Evolutionary conservation across 2,113 vertebrate species (phyloP), one percentile per base, ranked within the genome.

Genomic region (Neotoma lepida): DNA sequence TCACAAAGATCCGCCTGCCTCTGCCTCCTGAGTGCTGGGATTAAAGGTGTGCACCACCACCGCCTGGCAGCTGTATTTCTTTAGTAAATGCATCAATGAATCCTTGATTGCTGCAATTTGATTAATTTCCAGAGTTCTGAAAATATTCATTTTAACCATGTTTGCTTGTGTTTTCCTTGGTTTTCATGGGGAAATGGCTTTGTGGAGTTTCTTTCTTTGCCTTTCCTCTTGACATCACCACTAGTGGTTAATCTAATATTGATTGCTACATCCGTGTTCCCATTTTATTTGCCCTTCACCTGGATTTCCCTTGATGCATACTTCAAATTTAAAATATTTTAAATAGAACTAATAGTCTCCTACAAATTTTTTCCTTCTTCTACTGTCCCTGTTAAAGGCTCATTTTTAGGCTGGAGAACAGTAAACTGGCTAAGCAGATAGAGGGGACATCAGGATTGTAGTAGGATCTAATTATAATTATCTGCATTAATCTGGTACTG

Each of bases 401-500:
- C 56, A 78, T 41, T 95, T 94, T 78, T 93, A 95, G 56, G 54
- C 84, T 95, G 46, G 71, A 95, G 93, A 96, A 96, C 89, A 91
- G 89, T 94, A 91, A 96, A 33, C 46, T 93, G 68, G 33, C 41
- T 96, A 96, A 90, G 86, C 78, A 96, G 91, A 96, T 88, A 77
- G 54, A 90, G 20, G 77, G 90, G 66, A 81, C 58, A 94, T 94
- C 86, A 92, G 54, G 91, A 93, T 94, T 76, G 94, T 86, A 95
- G 87, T 80, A 78, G 68, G 94, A 93, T 95, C 86, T 97, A 93
- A 95, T 97, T 95, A 92, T 95, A 97, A 95, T 94, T 94, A 95
- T 94, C 51, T 88, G 30, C 33, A 54, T 93, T 95, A 86, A 94
- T 97, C 89, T 95, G 77, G 17, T 76, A 44, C 63, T 92, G 35